Percentiles rank a stretch among this genome's conserved stretches.
phyloP scores from a whole-genome alignment of 2,888 invertebrate genomes.

The Arenicola marina region DNA sequence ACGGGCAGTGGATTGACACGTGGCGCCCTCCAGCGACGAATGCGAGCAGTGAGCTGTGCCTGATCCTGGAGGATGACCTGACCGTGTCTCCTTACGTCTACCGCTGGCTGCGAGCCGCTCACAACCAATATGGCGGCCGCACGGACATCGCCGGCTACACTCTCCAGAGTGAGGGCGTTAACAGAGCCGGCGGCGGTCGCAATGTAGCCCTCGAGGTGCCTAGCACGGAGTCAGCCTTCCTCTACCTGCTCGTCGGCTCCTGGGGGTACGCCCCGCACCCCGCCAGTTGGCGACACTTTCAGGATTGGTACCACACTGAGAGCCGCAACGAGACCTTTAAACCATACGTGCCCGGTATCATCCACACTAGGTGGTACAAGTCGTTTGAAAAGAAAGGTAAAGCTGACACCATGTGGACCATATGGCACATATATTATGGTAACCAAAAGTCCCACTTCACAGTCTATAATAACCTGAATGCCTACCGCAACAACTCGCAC shows the following conservation, averaged over 20 bases:
- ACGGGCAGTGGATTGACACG: constrained; percentile 39
- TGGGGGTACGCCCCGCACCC: constrained; percentile 16
- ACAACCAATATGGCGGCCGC: constrained; percentile 36
- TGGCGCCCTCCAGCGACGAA: constrained; percentile 39
- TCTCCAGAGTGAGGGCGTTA: constrained; percentile 19
- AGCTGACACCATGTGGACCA: constrained; percentile 46
- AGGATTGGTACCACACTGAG: constrained; percentile 35
- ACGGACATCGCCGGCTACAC: constrained; percentile 37
- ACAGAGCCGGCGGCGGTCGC: constrained; percentile 39
- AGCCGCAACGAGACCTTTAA: constrained; percentile 30
- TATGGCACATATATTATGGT: constrained; percentile 49
- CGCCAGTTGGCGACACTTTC: constrained; percentile 9
- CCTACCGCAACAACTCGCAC: constrained; percentile 6
- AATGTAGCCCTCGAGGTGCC: constrained; percentile 32
- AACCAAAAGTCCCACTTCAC: constrained; percentile 36
- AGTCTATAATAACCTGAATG: constrained; percentile 37
- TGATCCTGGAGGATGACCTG: constrained; percentile 48
- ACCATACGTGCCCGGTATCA: constrained; percentile 40
- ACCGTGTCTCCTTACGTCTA: constrained; percentile 41
- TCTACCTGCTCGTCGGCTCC: constrained; percentile 8
- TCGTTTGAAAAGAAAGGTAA: constrained; percentile 22
- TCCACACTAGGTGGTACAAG: constrained; percentile 43
- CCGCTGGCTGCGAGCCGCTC: constrained; percentile 40
- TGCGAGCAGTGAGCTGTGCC: constrained; percentile 38
- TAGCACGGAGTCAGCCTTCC: constrained; percentile 15